Evolutionary conservation across 2,888 invertebrate species (phyloP).

Genomic region (Osmoderma eremita): DNA sequence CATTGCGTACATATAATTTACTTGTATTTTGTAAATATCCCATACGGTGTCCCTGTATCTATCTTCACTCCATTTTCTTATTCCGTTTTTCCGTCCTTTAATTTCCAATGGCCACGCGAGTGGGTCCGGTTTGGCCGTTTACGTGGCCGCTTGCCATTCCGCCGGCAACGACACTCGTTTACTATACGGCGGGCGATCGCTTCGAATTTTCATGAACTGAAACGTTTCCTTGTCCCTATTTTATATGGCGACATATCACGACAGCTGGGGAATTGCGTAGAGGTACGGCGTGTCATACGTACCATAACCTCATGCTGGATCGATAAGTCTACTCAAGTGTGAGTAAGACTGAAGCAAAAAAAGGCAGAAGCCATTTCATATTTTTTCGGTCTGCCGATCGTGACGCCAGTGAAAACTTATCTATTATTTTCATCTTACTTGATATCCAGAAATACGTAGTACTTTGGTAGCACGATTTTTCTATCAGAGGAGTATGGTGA

Average conservation of each 20-base stretch:
- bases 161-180: not conserved
- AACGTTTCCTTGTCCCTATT: not conserved
- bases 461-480: not conserved
- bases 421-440: constrained; percentile 8
- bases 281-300: constrained; percentile 16
- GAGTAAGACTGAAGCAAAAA: constrained; percentile 10
- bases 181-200: constrained; percentile 9
- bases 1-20: too few relatives aligned
- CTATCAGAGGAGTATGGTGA: too few relatives aligned
- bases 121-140: not conserved
- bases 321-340: constrained; percentile 12
- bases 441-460: not conserved
- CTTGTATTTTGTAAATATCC: constrained; percentile 1
- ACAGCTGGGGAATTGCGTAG: constrained; percentile 14
- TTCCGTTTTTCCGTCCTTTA: not conserved
- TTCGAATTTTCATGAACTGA: constrained; percentile 8
- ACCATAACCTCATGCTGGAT: constrained; percentile 12
- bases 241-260: constrained; percentile 11
- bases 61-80: not conserved
- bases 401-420: not conserved
- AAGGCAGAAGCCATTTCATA: not conserved
- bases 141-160: not conserved
- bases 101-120: not conserved
- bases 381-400: not conserved
- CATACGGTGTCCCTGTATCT: not conserved